A percentile compares a stretch with the other conserved stretches of the same genome.
Evolutionary conservation across 1,140 invertebrate genomes (phyloP).

Genomic region (Himalopsyche phryganea): DNA sequence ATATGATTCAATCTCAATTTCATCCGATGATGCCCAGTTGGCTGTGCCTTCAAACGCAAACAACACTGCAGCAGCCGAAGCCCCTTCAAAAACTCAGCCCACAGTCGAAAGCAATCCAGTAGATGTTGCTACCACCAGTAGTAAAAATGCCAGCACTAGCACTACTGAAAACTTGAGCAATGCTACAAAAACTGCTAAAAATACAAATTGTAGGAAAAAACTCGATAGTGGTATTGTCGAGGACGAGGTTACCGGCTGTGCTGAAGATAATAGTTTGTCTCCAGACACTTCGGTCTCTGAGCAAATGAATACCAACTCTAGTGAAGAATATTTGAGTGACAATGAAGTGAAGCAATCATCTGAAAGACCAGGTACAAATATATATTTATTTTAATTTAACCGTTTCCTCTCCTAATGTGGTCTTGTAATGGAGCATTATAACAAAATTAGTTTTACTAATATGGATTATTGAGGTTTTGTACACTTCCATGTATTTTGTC

Average conservation of each 20-base stretch:
- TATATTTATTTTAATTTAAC: background rate
- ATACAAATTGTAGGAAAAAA: slow-evolving; percentile 6
- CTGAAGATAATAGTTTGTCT: slow-evolving; percentile 8
- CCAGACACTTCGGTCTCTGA: slow-evolving; percentile 9
- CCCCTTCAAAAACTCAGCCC: background rate
- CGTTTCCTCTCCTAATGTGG: no score
- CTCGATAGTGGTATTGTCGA: slow-evolving; percentile 27
- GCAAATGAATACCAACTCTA: slow-evolving; percentile 24
- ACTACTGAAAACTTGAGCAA: background rate
- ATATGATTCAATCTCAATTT: background rate
- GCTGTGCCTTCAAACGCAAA: background rate
- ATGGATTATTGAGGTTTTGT: no score
- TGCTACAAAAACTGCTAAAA: no score
- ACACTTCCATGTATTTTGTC: no score
- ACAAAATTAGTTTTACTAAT: no score
- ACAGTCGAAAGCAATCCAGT: background rate
- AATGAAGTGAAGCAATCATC: slow-evolving; percentile 5
- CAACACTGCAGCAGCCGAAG: background rate
- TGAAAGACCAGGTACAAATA: slow-evolving; percentile 8
- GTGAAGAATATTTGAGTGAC: slow-evolving; percentile 20
- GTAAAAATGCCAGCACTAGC: background rate
- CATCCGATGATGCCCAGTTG: background rate
- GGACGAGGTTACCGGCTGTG: slow-evolving; percentile 1
- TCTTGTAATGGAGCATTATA: no score
- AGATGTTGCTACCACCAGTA: background rate